Evolutionary conservation across 2,113 vertebrate species (phyloP).

Genomic region (Excalfactoria chinensis): DNA sequence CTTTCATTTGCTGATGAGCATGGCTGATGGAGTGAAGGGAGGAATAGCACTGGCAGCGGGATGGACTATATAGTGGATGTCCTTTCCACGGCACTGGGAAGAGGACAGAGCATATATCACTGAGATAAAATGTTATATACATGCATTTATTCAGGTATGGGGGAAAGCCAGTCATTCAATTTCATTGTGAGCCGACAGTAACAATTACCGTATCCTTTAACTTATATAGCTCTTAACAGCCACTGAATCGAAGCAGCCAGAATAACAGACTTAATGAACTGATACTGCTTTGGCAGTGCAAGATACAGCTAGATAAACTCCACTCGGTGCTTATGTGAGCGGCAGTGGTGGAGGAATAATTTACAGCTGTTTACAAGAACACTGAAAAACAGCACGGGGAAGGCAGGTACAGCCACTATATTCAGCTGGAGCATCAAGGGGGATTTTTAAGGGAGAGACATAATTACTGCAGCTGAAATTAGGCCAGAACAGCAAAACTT

Average conservation of each 20-base stretch:
- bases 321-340: neutral
- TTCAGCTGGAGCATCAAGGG: neutral
- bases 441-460: neutral
- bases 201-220: neutral
- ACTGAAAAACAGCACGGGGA: neutral
- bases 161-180: neutral
- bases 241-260: neutral
- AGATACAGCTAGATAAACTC: neutral
- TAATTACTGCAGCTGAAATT: neutral
- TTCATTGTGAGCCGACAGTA: neutral
- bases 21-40: slow-evolving; percentile 19
- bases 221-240: accelerated
- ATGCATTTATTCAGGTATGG: neutral
- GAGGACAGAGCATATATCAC: neutral
- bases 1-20: slow-evolving; percentile 58
- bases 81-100: neutral
- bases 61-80: neutral
- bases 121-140: neutral
- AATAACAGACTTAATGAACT: neutral
- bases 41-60: neutral
- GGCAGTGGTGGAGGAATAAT: neutral
- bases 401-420: neutral
- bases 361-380: slow-evolving; percentile 29
- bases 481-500: neutral
- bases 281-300: neutral